Evolutionary conservation across 2,888 invertebrate species (phyloP).

Genomic region (Cepaea hortensis): DNA sequence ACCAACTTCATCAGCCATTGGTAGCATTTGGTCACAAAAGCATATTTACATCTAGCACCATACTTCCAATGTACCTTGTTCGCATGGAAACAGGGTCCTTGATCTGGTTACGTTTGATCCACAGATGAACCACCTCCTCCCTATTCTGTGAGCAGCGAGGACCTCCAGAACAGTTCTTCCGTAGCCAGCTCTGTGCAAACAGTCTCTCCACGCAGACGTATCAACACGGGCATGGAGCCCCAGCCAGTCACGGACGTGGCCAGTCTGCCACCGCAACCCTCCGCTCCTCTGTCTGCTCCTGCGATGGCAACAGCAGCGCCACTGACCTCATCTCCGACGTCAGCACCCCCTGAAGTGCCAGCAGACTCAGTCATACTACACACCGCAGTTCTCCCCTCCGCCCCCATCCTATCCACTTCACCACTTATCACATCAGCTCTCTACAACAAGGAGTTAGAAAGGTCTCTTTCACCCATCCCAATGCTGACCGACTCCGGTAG

Average conservation of each 20-base stretch:
- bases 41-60: no score
- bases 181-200: constrained; percentile 37
- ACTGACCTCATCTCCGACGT: constrained; percentile 9
- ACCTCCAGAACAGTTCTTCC: constrained; percentile 39
- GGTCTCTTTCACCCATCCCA: constrained; percentile 15
- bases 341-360: constrained; percentile 47
- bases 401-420: constrained; percentile 9
- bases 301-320: constrained; percentile 9
- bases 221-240: constrained; percentile 19
- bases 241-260: constrained; percentile 2
- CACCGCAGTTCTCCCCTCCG: constrained; percentile 23
- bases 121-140: constrained; percentile 69
- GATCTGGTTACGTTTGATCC: constrained; percentile 4
- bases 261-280: not conserved
- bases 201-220: constrained; percentile 48
- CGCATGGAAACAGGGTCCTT: not conserved
- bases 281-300: not conserved
- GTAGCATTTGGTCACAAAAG: no score
- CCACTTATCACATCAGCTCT: constrained; percentile 28
- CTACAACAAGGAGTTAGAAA: constrained; percentile 43
- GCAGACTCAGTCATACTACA: constrained; percentile 33
- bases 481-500: constrained; percentile 15
- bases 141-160: constrained; percentile 59
- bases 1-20: no score
- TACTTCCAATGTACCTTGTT: no score